phyloP scores from a whole-genome alignment of 2,888 invertebrate genomes.

The Scaptomyza flava region DNA sequence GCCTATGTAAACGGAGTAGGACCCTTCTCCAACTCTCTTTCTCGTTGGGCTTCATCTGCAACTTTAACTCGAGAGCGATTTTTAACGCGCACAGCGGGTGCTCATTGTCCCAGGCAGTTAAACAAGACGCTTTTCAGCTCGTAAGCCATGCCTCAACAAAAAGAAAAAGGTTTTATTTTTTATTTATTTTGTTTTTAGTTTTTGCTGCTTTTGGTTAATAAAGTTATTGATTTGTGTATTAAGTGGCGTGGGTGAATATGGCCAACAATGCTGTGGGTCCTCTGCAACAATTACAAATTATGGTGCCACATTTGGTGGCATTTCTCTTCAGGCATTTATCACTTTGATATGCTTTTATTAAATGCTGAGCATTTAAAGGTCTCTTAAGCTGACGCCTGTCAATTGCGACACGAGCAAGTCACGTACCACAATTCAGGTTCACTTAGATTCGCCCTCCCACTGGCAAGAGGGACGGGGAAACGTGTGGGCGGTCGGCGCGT shows the following conservation, averaged over 20 bases:
- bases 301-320: constrained; percentile 59
- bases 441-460: neutral
- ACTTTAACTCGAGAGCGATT: constrained; percentile 65
- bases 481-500: constrained; percentile 72
- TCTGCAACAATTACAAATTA: constrained; percentile 40
- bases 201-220: constrained; percentile 50
- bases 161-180: constrained; percentile 13
- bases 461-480: constrained; percentile 3
- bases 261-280: constrained; percentile 49
- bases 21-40: constrained; percentile 15
- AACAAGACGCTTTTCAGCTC: constrained; percentile 78
- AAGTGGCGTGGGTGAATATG: constrained; percentile 73
- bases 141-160: constrained; percentile 62
- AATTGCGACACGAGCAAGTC: constrained; percentile 74
- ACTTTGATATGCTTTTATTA: constrained; percentile 73
- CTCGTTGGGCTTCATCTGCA: constrained; percentile 22
- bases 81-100: constrained; percentile 76
- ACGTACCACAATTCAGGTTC: constrained; percentile 31
- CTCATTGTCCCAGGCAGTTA: constrained; percentile 75
- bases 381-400: constrained; percentile 67
- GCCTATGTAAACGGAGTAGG: constrained; percentile 52
- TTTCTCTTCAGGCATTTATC: constrained; percentile 42
- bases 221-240: constrained; percentile 77
- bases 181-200: constrained; percentile 27
- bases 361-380: constrained; percentile 68